Evolutionary conservation across 2,888 invertebrate genomes (phyloP).

Genomic region (Ophion ellenae): DNA sequence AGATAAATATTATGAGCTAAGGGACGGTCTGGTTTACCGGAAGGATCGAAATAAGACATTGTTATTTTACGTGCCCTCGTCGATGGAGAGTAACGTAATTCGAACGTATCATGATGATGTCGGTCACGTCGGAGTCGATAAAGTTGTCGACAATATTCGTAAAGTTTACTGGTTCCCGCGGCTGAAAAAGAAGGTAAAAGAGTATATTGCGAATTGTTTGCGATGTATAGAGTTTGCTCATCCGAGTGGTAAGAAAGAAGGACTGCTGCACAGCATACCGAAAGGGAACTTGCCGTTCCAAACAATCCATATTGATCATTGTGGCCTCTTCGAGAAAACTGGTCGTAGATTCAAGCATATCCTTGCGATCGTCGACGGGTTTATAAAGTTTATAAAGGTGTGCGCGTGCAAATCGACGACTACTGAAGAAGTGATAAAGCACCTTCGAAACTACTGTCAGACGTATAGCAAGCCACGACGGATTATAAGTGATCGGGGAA

Average conservation of each 20-base stretch:
- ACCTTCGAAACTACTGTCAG: conserved; percentile 63
- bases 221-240: conserved; percentile 64
- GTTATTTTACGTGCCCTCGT: conserved; percentile 60
- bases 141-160: conserved; percentile 52
- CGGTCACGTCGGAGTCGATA: conserved; percentile 61
- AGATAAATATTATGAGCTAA: conserved; percentile 63
- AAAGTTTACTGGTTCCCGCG: no score
- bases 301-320: conserved; percentile 75
- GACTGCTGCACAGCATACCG: conserved; percentile 71
- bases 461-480: conserved; percentile 67
- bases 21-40: conserved; percentile 67
- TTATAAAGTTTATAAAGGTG: conserved; percentile 68
- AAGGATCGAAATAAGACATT: conserved; percentile 56
- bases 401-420: conserved; percentile 67
- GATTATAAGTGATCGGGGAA: conserved; percentile 73
- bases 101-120: conserved; percentile 61
- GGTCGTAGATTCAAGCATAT: conserved; percentile 52
- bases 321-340: conserved; percentile 65
- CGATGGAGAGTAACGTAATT: conserved; percentile 62
- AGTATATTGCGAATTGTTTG: no score
- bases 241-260: conserved; percentile 64
- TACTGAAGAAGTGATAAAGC: conserved; percentile 65
- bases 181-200: no score
- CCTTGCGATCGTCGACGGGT: conserved; percentile 59
- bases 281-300: conserved; percentile 73